A percentile compares a stretch with the other conserved stretches of the same genome.
Evolutionary conservation across 2,888 invertebrate genomes (phyloP).

Genomic region (Eupithecia inturbata): DNA sequence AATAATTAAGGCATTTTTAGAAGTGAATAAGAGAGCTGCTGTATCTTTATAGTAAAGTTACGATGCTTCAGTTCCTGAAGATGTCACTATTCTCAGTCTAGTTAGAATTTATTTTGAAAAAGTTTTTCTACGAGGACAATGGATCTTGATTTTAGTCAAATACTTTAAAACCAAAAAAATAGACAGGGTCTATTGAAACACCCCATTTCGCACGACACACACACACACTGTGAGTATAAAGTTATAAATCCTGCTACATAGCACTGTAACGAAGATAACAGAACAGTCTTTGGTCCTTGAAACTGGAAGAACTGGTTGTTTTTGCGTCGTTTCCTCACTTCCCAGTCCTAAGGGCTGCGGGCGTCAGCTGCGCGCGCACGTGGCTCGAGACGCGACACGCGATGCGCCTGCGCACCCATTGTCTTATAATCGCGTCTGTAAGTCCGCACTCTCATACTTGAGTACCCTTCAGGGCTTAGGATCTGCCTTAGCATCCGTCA

Average conservation of each 20-base stretch:
- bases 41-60: background rate
- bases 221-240: background rate
- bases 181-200: background rate
- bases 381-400: slow-evolving; percentile 60
- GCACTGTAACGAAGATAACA: background rate
- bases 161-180: background rate
- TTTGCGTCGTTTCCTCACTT: slow-evolving; percentile 37
- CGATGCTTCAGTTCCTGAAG: background rate
- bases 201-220: background rate
- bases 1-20: too few species aligned
- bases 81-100: too few species aligned
- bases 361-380: slow-evolving; percentile 71
- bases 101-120: too few species aligned
- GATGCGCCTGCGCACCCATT: slow-evolving; percentile 57
- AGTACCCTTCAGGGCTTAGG: background rate
- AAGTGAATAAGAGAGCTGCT: too few species aligned
- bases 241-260: background rate
- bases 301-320: slow-evolving; percentile 33
- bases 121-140: too few species aligned
- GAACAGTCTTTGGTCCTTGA: slow-evolving; percentile 18
- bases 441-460: slow-evolving; percentile 21
- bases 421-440: slow-evolving; percentile 45
- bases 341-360: slow-evolving; percentile 58
- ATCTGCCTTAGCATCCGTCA: background rate
- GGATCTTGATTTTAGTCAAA: too few species aligned